Percentiles rank a stretch among this genome's conserved stretches.
These are phyloP conservation scores for Phodopus roborovskii DNA, from an alignment of 2,113 vertebrate species.

Conservation along the genomic window DNA sequence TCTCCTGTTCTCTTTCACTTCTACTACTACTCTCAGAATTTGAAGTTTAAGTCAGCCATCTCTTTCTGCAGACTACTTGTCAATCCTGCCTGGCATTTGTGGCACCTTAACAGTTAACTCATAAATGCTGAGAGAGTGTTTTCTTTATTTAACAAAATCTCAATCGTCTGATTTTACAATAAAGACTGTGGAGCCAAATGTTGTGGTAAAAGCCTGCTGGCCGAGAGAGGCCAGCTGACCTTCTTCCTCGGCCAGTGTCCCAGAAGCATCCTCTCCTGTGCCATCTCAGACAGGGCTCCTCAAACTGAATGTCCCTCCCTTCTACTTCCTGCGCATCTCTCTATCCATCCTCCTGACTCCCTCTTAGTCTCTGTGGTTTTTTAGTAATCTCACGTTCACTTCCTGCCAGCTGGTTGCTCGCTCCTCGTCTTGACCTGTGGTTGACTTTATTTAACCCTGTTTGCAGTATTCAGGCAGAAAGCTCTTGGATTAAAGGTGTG, in stretches of 20 bases:
- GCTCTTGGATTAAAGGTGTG: not conserved
- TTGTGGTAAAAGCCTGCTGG: not conserved
- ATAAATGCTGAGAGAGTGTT: not conserved
- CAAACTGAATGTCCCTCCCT: not conserved
- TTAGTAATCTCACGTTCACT: not conserved
- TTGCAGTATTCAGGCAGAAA: not conserved
- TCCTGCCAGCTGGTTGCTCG: not conserved
- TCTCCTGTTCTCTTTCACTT: not conserved
- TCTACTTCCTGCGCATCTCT: not conserved
- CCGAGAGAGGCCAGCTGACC: not conserved
- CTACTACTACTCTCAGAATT: constrained; percentile 1
- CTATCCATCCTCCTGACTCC: not conserved
- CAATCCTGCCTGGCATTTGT: not conserved
- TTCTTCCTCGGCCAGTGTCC: not conserved
- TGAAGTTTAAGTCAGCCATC: not conserved
- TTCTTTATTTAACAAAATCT: not conserved
- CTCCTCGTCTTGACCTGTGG: not conserved
- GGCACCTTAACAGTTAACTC: not conserved
- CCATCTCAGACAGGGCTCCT: not conserved
- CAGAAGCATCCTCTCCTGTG: not conserved
- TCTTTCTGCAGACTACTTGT: not conserved
- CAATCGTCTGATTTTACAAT: not conserved
- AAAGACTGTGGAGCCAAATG: not conserved
- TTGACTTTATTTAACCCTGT: not conserved
- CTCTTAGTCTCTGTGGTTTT: not conserved